These are phyloP conservation scores for Tetramorium simillimum DNA, from an alignment of 1,140 invertebrate species.

Conservation along the genomic window DNA sequence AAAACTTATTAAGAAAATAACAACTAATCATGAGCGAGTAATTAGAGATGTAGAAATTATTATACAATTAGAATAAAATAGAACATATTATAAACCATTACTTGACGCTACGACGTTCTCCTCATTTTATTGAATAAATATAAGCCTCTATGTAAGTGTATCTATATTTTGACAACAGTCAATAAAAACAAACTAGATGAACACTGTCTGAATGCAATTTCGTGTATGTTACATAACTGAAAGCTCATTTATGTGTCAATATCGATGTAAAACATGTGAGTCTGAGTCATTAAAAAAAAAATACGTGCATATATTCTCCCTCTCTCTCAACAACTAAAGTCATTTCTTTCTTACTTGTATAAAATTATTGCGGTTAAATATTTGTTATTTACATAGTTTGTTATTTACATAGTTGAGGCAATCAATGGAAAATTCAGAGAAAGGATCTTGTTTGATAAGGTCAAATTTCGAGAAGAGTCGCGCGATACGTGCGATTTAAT, in stretches of 20 bases:
- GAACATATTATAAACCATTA: neutral
- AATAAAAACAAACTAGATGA: neutral
- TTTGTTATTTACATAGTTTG: neutral
- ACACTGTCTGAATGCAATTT: neutral
- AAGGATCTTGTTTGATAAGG: neutral
- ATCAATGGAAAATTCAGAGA: neutral
- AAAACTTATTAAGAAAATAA: neutral
- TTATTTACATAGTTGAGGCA: neutral
- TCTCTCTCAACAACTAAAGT: neutral
- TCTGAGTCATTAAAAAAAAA: neutral
- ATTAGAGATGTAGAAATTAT: neutral
- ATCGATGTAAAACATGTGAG: neutral
- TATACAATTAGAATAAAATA: neutral
- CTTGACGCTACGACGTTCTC: neutral
- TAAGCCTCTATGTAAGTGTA: neutral
- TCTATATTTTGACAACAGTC: neutral
- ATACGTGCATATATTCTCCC: no score
- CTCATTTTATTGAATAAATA: neutral
- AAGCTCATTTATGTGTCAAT: neutral
- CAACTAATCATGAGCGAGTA: neutral
- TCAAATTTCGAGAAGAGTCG: neutral
- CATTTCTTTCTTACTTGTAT: neutral
- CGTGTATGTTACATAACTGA: neutral
- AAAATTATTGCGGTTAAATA: neutral
- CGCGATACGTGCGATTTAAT: constrained; percentile 16